These are phyloP conservation scores for Glaucomys volans DNA, from an alignment of 2,113 vertebrate genomes.

Conservation along the genomic window DNA sequence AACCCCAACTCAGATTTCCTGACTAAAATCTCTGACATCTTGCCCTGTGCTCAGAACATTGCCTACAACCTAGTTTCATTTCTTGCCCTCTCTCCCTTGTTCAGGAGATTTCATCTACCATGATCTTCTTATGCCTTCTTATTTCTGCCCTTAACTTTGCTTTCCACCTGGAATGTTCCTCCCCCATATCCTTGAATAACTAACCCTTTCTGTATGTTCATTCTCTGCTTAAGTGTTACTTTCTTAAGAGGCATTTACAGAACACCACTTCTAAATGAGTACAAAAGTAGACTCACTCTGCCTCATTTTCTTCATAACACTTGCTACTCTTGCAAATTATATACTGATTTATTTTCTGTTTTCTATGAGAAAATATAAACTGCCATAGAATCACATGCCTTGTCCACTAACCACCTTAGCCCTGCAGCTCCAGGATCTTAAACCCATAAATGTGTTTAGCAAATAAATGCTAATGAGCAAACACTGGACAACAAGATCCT, in stretches of 20 bases:
- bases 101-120: background rate
- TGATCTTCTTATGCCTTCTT: background rate
- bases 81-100: background rate
- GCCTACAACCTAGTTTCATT: background rate
- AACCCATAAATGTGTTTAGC: background rate
- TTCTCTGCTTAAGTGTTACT: background rate
- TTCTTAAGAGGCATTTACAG: background rate
- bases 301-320: background rate
- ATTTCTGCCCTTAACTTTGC: background rate
- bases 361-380: background rate
- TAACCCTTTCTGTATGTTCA: background rate
- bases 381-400: background rate
- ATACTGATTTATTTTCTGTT: conserved; percentile 14
- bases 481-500: background rate
- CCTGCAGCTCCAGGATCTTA: background rate
- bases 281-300: background rate
- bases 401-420: background rate
- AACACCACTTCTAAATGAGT: background rate
- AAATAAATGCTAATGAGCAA: background rate
- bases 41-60: background rate
- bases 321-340: background rate
- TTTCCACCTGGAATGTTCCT: background rate
- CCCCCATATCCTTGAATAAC: background rate
- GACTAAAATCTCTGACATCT: background rate
- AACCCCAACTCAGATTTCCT: background rate